These are phyloP conservation scores for Syngnathus floridae DNA, from an alignment of 2,113 vertebrate genomes.

Conservation along the genomic window DNA sequence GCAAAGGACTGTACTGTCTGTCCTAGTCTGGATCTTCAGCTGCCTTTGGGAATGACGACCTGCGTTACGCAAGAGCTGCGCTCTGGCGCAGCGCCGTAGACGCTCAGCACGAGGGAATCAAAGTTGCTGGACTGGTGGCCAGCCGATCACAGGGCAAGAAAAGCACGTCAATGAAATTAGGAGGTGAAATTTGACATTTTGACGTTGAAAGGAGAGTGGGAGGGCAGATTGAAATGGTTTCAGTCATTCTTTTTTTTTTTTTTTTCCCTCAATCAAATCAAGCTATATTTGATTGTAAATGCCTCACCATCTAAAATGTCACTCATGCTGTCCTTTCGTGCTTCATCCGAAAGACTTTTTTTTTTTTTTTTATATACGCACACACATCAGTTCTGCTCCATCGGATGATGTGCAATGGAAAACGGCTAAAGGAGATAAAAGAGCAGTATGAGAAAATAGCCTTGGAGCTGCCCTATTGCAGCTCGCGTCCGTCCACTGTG, in stretches of 20 bases:
- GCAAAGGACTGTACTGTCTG: background rate
- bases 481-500: background rate
- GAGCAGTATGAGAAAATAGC: background rate
- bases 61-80: constrained; percentile 24
- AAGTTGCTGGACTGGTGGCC: background rate
- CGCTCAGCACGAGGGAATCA: constrained; percentile 18
- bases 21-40: background rate
- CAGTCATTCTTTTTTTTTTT: too few relatives aligned
- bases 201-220: too few relatives aligned
- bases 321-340: background rate
- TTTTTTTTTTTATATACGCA: background rate
- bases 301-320: background rate
- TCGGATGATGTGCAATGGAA: constrained; percentile 1
- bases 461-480: constrained; percentile 12
- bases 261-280: too few relatives aligned
- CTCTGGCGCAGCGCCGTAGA: constrained; percentile 8
- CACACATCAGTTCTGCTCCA: constrained; percentile 2
- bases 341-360: background rate
- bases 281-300: background rate
- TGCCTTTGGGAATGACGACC: constrained; percentile 9
- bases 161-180: too few relatives aligned
- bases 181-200: too few relatives aligned
- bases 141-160: too few relatives aligned
- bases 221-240: too few relatives aligned
- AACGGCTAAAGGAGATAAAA: background rate